A percentile compares a stretch with the other conserved stretches of the same genome.
These are phyloP conservation scores for Maylandia zebra DNA, from an alignment of 2,113 vertebrate species.

Conservation along the genomic window DNA sequence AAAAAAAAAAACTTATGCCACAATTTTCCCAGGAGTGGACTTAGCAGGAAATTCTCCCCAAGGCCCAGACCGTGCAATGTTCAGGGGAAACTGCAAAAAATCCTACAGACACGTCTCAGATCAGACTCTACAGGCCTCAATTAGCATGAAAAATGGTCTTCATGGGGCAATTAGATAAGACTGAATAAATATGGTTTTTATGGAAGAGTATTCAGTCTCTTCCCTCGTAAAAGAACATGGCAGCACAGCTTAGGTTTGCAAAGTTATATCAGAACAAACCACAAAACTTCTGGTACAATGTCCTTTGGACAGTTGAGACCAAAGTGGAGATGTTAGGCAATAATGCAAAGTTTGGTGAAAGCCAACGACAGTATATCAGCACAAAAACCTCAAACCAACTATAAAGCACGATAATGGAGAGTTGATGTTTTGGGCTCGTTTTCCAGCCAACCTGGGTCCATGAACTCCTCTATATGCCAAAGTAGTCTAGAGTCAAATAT, in stretches of 20 bases:
- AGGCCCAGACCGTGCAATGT: background rate
- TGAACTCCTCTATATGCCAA: background rate
- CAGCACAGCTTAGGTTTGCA: background rate
- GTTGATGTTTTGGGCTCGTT: background rate
- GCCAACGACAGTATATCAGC: background rate
- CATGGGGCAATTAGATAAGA: background rate
- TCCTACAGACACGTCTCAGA: background rate
- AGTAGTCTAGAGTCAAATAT: background rate
- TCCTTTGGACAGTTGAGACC: background rate
- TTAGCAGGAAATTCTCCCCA: background rate
- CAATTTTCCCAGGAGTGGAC: background rate
- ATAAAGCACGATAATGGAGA: background rate
- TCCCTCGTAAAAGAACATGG: background rate
- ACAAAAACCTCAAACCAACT: background rate
- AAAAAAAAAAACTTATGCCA: background rate
- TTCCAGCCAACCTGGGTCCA: background rate
- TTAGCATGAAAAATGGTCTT: background rate
- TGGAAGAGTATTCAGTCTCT: background rate
- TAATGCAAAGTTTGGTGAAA: background rate
- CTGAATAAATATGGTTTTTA: background rate
- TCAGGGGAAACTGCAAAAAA: background rate
- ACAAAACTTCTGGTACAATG: background rate
- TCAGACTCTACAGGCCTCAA: background rate
- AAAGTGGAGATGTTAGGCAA: accelerated
- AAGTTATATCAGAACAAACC: background rate